Evolutionary conservation across 2,797 vertebrate genomes (phyloP).

Genomic region (Neostethus bicornis): DNA sequence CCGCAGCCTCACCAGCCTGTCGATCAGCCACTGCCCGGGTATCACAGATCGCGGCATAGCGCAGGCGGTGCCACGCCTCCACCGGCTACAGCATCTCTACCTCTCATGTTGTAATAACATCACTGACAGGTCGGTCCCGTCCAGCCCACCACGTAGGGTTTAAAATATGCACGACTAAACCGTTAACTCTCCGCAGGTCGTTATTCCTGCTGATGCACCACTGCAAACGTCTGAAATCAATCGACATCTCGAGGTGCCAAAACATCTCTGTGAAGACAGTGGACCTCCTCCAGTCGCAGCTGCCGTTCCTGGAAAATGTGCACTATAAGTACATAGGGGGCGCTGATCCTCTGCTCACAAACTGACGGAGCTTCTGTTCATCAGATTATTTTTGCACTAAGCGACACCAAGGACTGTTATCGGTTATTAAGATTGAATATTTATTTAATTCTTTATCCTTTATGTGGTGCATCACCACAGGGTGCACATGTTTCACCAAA

Average conservation of each 20-base stretch:
- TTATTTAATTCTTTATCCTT: too few species aligned
- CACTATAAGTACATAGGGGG: slow-evolving; percentile 78
- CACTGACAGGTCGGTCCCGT: slow-evolving; percentile 77
- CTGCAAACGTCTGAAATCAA: slow-evolving; percentile 79
- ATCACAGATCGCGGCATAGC: slow-evolving; percentile 81
- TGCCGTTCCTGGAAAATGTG: slow-evolving; percentile 82
- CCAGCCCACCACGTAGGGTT: accelerated
- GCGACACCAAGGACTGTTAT: neutral
- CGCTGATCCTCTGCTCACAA: slow-evolving; percentile 66
- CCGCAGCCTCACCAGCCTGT: slow-evolving; percentile 80
- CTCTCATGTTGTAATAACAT: slow-evolving; percentile 82
- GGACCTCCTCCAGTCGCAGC: slow-evolving; percentile 78
- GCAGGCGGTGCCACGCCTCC: slow-evolving; percentile 70
- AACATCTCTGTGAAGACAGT: slow-evolving; percentile 72
- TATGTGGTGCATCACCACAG: neutral
- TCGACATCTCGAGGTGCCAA: slow-evolving; percentile 85
- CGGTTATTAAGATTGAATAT: too few species aligned
- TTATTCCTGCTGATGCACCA: slow-evolving; percentile 74
- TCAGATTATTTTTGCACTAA: slow-evolving; percentile 20
- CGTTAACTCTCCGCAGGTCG: slow-evolving; percentile 68
- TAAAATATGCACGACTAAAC: slow-evolving; percentile 1
- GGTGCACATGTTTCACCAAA: too few species aligned
- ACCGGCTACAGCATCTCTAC: slow-evolving; percentile 82
- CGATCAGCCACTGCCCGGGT: slow-evolving; percentile 79
- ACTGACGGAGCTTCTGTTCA: slow-evolving; percentile 15